Evolutionary conservation across 35 echinoderm and acorn worm species (phyloP), one percentile per base, ranked within the genome.

Genomic region (Heliocidaris erythrogramma): DNA sequence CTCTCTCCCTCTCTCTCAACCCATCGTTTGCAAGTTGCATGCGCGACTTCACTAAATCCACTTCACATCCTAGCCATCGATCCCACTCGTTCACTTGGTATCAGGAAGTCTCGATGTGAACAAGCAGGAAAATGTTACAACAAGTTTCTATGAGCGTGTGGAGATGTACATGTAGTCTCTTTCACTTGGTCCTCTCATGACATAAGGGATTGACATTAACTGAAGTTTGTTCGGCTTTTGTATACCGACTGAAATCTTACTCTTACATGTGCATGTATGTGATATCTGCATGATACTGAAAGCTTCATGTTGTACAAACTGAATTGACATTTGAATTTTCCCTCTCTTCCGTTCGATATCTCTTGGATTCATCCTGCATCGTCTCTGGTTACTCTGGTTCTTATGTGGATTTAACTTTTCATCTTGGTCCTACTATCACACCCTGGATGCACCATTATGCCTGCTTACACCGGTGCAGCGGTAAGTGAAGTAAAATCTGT

Each of bases 401-500:
- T 78, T 78, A 78, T 89, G 87, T 89, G 87, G 87, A 89, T 48
- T 89, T 48, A 42, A 89, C 11, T 13, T 6, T n/a, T 42, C 32
- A 16, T 42, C 87, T 89, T 42, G 31, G 1, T 42, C 87, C 31
- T 42, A 4, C 10, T 18, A 30, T 30, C 16, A 4, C 49, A 11
- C 13, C 21, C 12, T 59, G 91, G 91, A 92, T 92, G 49, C 91
- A 12, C 59, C 49, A 92, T 48, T 48, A 92, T 92, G 91, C 91
- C 91, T 92, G 91, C 91, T 16, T 92, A 92, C 49, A 92, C 91
- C 29, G 91, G 91, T 56, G 47, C 91, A 92, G 91, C 91, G 91
- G 91, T 92, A 59, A 92, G 91, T 92, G 14, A 30, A 49, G 13
- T 56, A 56, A 56, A 56, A 56, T 13, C 11, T 56, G 13, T 56